These are phyloP conservation scores for Magallana nippona DNA, from an alignment of 2,888 invertebrate species.

Conservation along the genomic window DNA sequence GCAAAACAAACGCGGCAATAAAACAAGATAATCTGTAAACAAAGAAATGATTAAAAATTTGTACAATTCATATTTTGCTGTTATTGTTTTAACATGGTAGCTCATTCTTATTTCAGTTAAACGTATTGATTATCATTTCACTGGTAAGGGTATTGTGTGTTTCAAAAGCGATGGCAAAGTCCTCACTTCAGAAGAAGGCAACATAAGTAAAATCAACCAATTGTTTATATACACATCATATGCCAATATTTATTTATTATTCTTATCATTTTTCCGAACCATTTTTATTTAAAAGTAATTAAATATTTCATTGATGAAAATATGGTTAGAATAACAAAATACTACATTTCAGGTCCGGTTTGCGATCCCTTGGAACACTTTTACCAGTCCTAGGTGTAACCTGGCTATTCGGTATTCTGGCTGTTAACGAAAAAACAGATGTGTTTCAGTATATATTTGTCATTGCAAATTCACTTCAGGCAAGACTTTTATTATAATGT, in stretches of 20 bases:
- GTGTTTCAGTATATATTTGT: background rate
- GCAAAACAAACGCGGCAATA: background rate
- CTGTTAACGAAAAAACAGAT: background rate
- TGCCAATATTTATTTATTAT: no score
- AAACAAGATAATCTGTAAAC: background rate
- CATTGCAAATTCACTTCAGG: constrained; percentile 1
- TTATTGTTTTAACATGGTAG: background rate
- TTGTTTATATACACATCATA: no score
- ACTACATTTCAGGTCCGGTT: background rate
- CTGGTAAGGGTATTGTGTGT: background rate
- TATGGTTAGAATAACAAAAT: no score
- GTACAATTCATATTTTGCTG: background rate
- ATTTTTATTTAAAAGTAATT: no score
- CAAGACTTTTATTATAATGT: background rate
- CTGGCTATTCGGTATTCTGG: background rate
- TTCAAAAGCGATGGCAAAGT: background rate
- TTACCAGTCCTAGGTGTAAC: background rate
- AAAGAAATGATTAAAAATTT: no score
- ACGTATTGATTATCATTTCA: background rate
- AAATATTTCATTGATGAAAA: no score
- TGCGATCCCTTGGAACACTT: constrained; percentile 12
- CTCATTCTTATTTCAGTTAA: background rate
- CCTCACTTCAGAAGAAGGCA: background rate
- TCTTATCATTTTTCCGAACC: no score
- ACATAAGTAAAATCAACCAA: background rate